Percentiles rank a stretch among this genome's conserved stretches.
These are phyloP conservation scores for Synanthedon formicaeformis DNA, from an alignment of 2,888 invertebrate species.

Conservation along the genomic window DNA sequence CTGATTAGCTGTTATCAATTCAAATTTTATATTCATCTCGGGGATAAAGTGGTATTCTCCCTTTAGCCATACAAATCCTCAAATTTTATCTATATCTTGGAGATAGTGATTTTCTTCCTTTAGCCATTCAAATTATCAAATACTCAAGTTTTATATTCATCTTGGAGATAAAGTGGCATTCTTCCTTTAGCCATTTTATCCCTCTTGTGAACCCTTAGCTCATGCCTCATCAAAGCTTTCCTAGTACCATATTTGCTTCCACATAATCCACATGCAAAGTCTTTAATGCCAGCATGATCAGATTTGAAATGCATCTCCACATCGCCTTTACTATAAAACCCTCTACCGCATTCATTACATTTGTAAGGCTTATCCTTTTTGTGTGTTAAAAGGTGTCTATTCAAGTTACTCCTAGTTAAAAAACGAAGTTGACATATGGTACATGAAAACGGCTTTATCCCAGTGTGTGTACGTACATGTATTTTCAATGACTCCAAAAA, in stretches of 20 bases:
- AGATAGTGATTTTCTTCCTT: constrained; percentile 48
- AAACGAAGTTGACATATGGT: constrained; percentile 34
- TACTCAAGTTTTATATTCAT: constrained; percentile 18
- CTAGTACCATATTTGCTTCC: constrained; percentile 40
- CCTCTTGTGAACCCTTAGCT: constrained; percentile 41
- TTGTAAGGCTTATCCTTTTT: constrained; percentile 33
- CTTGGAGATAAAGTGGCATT: constrained; percentile 43
- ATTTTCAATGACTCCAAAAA: constrained; percentile 36
- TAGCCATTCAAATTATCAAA: constrained; percentile 11
- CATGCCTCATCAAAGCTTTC: constrained; percentile 43
- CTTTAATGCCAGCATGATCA: constrained; percentile 39
- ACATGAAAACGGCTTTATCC: constrained; percentile 40
- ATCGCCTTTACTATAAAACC: constrained; percentile 35
- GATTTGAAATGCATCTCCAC: constrained; percentile 34
- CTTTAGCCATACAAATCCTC: constrained; percentile 23
- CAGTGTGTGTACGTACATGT: constrained; percentile 39
- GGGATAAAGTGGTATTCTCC: constrained; percentile 46
- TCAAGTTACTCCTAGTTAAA: constrained; percentile 41
- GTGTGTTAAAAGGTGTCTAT: constrained; percentile 40
- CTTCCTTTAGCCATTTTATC: constrained; percentile 42
- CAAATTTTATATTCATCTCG: constrained; percentile 25
- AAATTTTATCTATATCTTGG: constrained; percentile 25
- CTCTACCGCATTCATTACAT: constrained; percentile 35
- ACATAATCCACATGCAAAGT: constrained; percentile 33
- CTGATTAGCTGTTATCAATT: too few species aligned